A percentile compares a stretch with the other conserved stretches of the same genome.
phyloP scores from a whole-genome alignment of 2,797 vertebrate genomes.

The Microctenopoma steveboyesi region DNA sequence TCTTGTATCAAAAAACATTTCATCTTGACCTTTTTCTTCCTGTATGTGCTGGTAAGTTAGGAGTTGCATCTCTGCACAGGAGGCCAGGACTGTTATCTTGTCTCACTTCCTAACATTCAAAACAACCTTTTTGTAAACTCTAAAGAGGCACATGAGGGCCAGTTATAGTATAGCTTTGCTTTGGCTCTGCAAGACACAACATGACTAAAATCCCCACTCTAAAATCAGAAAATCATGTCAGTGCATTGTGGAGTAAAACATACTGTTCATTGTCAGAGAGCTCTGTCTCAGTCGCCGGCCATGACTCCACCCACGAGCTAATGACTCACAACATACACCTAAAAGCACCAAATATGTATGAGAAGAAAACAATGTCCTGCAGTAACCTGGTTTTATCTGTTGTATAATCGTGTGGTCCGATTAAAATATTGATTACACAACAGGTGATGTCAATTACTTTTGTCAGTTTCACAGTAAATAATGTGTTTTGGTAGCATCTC shows the following conservation, averaged over 20 bases:
- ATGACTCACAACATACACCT: too few species aligned
- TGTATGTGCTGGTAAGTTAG: not conserved
- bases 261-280: not conserved
- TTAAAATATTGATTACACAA: not conserved
- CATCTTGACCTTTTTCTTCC: constrained; percentile 2
- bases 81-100: constrained; percentile 5
- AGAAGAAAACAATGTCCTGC: not conserved
- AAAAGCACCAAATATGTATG: not conserved
- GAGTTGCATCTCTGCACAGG: constrained; percentile 2
- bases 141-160: constrained; percentile 37
- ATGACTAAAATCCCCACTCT: not conserved
- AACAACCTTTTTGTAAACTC: not conserved
- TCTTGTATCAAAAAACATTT: not conserved
- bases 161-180: constrained; percentile 28
- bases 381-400: not conserved
- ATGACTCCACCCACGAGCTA: too few species aligned
- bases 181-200: not conserved
- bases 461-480: not conserved
- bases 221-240: not conserved
- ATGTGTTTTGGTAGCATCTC: too few species aligned
- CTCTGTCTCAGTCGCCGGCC: not conserved
- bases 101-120: constrained; percentile 11
- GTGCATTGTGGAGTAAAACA: not conserved
- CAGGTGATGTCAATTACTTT: not conserved
- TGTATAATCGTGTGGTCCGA: not conserved